Conservation (phyloP, 2,113 vertebrate species). For the Emydura subglobosa region DNA sequence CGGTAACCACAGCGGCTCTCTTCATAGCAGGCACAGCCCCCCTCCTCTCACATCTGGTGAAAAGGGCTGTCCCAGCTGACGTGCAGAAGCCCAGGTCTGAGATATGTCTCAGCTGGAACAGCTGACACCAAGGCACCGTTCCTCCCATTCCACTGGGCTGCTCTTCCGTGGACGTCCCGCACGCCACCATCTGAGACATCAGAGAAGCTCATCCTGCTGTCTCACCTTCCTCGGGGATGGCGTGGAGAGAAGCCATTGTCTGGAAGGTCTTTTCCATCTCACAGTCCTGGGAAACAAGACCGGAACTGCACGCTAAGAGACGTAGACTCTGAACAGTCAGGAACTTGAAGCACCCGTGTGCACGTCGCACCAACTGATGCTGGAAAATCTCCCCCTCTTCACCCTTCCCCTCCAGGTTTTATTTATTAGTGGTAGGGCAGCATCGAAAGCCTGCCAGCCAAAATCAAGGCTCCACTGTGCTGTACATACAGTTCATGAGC, state of each 20-base stretch:
- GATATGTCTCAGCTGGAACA: neutral
- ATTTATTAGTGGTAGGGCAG: neutral
- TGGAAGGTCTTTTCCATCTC: neutral
- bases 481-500: neutral
- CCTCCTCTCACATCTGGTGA: neutral
- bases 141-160: neutral
- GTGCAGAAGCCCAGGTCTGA: neutral
- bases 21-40: neutral
- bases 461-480: neutral
- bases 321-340: neutral
- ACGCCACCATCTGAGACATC: neutral
- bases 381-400: neutral
- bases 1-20: neutral
- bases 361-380: accelerated
- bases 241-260: accelerated
- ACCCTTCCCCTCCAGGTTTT: neutral
- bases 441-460: too few species aligned
- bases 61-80: neutral
- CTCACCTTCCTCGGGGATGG: accelerated
- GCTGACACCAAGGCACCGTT: accelerated
- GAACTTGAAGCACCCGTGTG: neutral
- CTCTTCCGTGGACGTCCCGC: accelerated
- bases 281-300: accelerated
- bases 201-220: accelerated
- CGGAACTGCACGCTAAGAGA: accelerated